Conservation (phyloP, 1,140 invertebrate genomes). For the Drosophila parvula region DNA sequence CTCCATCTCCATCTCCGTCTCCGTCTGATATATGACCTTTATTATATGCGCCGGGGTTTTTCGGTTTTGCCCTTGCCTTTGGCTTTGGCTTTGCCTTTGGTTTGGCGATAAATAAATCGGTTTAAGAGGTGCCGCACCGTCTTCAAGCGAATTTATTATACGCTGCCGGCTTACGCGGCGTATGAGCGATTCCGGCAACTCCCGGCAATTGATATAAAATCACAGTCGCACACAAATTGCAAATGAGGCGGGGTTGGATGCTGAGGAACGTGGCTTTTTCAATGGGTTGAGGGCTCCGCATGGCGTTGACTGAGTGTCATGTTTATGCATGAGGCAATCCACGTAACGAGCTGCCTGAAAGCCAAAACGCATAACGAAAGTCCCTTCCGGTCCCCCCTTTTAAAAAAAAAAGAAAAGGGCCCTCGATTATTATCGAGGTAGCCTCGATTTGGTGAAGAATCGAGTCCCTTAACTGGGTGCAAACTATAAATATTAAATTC, state of each 20-base stretch:
- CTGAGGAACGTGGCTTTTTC: neutral
- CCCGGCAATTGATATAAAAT: conserved; percentile 73
- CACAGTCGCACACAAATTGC: conserved; percentile 74
- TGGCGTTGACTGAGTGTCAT: conserved; percentile 69
- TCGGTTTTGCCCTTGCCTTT: conserved; percentile 11
- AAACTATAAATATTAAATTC: neutral
- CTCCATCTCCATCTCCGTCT: neutral
- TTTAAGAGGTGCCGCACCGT: conserved; percentile 44
- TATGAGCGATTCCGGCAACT: conserved; percentile 45
- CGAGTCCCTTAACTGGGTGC: too few relatives aligned
- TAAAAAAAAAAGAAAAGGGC: neutral
- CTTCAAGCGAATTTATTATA: conserved; percentile 35
- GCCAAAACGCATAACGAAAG: conserved; percentile 37
- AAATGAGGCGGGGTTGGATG: neutral
- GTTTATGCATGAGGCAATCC: conserved; percentile 72
- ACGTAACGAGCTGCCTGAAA: conserved; percentile 50
- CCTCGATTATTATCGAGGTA: too few relatives aligned
- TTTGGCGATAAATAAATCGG: conserved; percentile 52
- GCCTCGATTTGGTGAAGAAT: too few relatives aligned
- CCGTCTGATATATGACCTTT: conserved; percentile 59
- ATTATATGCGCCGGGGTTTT: conserved; percentile 43
- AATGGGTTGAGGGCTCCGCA: conserved; percentile 7
- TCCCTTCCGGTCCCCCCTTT: too few relatives aligned
- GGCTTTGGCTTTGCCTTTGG: conserved; percentile 5
- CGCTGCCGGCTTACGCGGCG: conserved; percentile 35